Evolutionary conservation across 2,113 vertebrate species (phyloP), one percentile per base, ranked within the genome.

Genomic region (Gnathonemus echidnorhynchus): DNA sequence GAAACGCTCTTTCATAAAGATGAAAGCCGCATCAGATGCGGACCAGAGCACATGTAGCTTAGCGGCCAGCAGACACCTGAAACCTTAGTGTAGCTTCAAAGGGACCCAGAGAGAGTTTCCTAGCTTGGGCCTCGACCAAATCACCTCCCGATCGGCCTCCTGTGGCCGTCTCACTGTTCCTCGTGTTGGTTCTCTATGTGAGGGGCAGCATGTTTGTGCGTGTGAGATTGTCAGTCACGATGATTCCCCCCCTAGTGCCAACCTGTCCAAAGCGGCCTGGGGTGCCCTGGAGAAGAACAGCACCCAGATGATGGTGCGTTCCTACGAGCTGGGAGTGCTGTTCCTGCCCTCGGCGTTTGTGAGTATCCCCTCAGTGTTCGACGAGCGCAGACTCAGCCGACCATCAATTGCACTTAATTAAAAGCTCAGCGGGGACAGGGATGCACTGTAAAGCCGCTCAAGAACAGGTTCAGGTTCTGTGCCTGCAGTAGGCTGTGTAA

Each of bases 241-340:
- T 13, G 62, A 70, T 42, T 93, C 74, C 93, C 66, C 66, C 74
- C 11, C 92, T 42, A 99, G 98, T 92, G 97, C 98, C 0, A 99
- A 99, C 94, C 95, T 99, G 53, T 99, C 99, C 91, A 99, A 99
- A 94, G 99, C 98, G 15, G 99, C 99, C 0, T 99, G 99, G 99
- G 99, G 99, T 19, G 96, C 96, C 0, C 89, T 99, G 90, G 99
- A 99, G 95, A 99, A 99, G 94, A 99, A 96, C 31, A 97, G 96
- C 88, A 92, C 95, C 5, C 98, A 99, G 89, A 91, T 99, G 90
- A 99, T 99, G 98, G 96, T 99, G 48, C 98, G 98, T 2, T 99
- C 99, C 0, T 99, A 99, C 0, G 98, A 99, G 93, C 97, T 99
- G 4, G 99, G 99, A 52, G 98, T 99, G 90, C 97, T 99, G 52